Percentiles rank a stretch among this genome's conserved stretches.
Evolutionary conservation across 2,113 vertebrate genomes (phyloP).

Genomic region (Cynocephalus volans): DNA sequence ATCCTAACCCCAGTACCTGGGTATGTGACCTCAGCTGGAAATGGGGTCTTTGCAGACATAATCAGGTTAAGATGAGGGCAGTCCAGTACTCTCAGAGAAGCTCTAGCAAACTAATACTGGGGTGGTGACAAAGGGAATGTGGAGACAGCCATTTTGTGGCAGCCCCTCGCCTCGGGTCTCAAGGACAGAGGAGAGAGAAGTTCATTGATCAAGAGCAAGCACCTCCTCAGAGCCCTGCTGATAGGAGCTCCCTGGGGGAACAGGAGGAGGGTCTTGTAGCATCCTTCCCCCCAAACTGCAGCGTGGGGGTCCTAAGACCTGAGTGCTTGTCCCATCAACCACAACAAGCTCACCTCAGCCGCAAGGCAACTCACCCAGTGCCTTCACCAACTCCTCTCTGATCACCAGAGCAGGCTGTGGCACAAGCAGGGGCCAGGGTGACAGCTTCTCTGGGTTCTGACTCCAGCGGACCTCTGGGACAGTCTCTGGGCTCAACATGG

Average conservation of each 20-base stretch:
- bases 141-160: neutral
- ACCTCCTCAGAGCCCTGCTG: neutral
- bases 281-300: neutral
- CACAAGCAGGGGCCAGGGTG: neutral
- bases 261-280: fast-evolving
- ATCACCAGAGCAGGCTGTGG: neutral
- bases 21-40: neutral
- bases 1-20: neutral
- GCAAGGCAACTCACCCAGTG: neutral
- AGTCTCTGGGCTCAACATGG: neutral
- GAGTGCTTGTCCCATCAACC: too few relatives aligned
- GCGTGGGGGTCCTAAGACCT: too few relatives aligned
- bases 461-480: neutral
- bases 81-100: too few relatives aligned
- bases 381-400: fast-evolving
- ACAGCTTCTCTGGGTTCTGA: neutral
- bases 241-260: neutral
- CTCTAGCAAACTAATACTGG: neutral
- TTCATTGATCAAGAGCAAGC: neutral
- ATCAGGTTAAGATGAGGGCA: neutral
- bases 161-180: neutral
- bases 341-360: too few relatives aligned
- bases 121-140: fast-evolving
- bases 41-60: neutral
- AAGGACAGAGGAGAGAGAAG: neutral